phyloP scores from a whole-genome alignment of 1,140 invertebrate genomes.

The Drosophila pruinosa region DNA sequence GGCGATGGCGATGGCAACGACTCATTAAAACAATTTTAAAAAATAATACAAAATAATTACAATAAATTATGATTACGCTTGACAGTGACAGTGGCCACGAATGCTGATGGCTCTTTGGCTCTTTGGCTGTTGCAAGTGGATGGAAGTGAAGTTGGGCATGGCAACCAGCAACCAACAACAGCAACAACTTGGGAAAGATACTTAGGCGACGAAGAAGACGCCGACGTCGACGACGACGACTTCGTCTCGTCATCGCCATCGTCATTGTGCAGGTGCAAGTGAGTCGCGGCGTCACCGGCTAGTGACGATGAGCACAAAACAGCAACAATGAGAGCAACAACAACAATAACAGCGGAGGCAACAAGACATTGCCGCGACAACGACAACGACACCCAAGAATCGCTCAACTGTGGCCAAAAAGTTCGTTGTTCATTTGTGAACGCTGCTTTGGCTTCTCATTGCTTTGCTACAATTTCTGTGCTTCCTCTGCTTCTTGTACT shows the following conservation, averaged over 20 bases:
- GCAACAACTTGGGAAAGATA: constrained; percentile 33
- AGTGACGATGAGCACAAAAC: constrained; percentile 54
- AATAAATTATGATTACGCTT: constrained; percentile 81
- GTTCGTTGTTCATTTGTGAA: constrained; percentile 76
- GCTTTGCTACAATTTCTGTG: neutral
- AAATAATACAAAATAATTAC: constrained; percentile 82
- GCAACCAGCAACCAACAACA: constrained; percentile 25
- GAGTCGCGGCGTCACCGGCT: constrained; percentile 54
- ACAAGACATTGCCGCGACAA: constrained; percentile 28
- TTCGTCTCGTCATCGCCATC: constrained; percentile 16
- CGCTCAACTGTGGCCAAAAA: constrained; percentile 76
- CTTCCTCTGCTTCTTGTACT: neutral
- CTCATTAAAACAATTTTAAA: constrained; percentile 81
- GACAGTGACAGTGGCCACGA: constrained; percentile 77
- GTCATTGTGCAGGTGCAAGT: constrained; percentile 63
- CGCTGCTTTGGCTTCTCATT: constrained; percentile 54
- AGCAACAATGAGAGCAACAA: constrained; percentile 4
- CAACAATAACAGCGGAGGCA: constrained; percentile 11
- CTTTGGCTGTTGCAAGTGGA: constrained; percentile 27
- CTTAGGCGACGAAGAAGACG: constrained; percentile 23
- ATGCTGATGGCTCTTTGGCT: constrained; percentile 40
- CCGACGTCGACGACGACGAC: neutral
- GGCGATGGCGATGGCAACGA: constrained; percentile 37
- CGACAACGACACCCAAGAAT: constrained; percentile 73
- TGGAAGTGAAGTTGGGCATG: constrained; percentile 48